Conservation (phyloP, 2,113 vertebrate genomes). For the Empidonax alnorum region DNA sequence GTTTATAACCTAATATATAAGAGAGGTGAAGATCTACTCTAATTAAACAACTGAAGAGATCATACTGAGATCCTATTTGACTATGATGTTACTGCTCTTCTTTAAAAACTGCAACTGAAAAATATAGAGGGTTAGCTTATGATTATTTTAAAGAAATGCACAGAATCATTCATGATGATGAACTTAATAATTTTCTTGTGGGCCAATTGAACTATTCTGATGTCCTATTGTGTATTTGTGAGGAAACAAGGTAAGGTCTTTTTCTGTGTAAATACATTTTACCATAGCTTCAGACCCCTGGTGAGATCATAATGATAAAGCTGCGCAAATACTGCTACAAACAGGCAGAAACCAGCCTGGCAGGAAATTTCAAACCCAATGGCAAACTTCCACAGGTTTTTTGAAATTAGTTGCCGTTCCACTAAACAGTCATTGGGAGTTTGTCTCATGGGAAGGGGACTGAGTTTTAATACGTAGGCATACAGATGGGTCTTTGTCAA, state of each 20-base stretch:
- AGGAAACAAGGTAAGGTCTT: slow-evolving; percentile 33
- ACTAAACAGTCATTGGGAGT: slow-evolving; percentile 29
- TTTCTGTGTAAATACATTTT: slow-evolving; percentile 69
- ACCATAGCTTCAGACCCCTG: slow-evolving; percentile 61
- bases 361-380: slow-evolving; percentile 71
- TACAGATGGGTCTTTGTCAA: slow-evolving; percentile 1
- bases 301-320: slow-evolving; percentile 71
- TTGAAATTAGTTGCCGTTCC: slow-evolving; percentile 73
- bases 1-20: not conserved
- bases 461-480: not conserved
- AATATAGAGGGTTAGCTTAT: not conserved
- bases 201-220: not conserved
- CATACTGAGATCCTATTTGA: not conserved
- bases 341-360: slow-evolving; percentile 65
- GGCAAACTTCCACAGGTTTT: slow-evolving; percentile 75
- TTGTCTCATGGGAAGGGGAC: not conserved
- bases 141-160: not conserved
- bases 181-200: not conserved
- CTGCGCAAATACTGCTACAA: slow-evolving; percentile 66
- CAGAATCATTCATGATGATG: not conserved
- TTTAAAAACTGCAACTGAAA: not conserved
- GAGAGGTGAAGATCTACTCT: slow-evolving; percentile 50
- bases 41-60: slow-evolving; percentile 40
- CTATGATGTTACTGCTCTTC: not conserved
- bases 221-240: slow-evolving; percentile 34